A percentile compares a stretch with the other conserved stretches of the same genome.
Evolutionary conservation across 2,888 invertebrate species (phyloP).

Genomic region (Emmelina monodactyla): DNA sequence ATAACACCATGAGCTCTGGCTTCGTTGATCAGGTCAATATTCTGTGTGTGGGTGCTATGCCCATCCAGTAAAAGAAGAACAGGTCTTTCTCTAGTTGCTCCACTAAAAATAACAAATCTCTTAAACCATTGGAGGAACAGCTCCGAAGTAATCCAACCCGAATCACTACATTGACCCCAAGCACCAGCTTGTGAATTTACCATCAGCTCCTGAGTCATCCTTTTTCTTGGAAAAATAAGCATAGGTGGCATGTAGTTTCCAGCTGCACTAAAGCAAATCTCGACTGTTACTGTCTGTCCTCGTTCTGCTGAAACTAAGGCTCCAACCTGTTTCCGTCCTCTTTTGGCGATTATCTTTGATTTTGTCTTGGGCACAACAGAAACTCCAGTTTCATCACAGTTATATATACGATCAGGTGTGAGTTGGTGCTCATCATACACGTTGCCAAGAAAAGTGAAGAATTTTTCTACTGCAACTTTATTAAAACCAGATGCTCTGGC

Average conservation of each 20-base stretch:
- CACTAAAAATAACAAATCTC: constrained; percentile 20
- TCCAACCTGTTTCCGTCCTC: constrained; percentile 20
- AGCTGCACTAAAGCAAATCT: constrained; percentile 21
- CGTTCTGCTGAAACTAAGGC: constrained; percentile 23
- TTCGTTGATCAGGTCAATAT: constrained; percentile 21
- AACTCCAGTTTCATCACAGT: constrained; percentile 25
- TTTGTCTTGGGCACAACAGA: constrained; percentile 20
- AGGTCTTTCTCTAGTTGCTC: constrained; percentile 19
- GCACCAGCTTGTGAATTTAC: constrained; percentile 19
- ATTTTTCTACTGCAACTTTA: constrained; percentile 19
- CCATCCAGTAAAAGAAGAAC: constrained; percentile 27
- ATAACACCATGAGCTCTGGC: constrained; percentile 17
- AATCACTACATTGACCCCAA: constrained; percentile 19
- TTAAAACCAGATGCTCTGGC: constrained; percentile 27
- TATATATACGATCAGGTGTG: constrained; percentile 18
- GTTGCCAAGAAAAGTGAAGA: constrained; percentile 16
- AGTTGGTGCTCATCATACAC: constrained; percentile 20
- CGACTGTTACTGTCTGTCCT: constrained; percentile 19
- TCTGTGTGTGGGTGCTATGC: constrained; percentile 24
- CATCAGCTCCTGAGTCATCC: constrained; percentile 22
- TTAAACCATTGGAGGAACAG: constrained; percentile 25
- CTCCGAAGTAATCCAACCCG: constrained; percentile 24
- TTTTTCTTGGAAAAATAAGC: constrained; percentile 19
- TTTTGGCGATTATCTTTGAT: constrained; percentile 21
- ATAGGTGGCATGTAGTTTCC: constrained; percentile 19